Evolutionary conservation across 2,888 invertebrate species (phyloP), one percentile per base, ranked within the genome.

Genomic region (Dryococelus australis): DNA sequence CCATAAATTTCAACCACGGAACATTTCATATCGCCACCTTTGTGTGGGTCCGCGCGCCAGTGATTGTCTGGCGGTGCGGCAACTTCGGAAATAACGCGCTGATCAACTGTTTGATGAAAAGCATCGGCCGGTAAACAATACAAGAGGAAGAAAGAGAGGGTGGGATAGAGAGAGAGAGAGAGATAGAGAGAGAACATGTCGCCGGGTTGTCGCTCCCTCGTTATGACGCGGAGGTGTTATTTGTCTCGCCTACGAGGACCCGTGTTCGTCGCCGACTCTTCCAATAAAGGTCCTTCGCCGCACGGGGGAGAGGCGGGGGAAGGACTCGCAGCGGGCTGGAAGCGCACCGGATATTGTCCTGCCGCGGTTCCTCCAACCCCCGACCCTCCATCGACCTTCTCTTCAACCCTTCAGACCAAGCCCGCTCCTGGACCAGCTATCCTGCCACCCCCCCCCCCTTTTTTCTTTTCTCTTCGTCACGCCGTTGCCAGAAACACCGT

Each of bases 271-370:
- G 13, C 8, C 65, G 20, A 20, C 65, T 65, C 65, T 65, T 65
- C 65, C 65, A 65, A 65, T 65, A 65, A 65, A 65, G 65, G 65
- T n/a, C 65, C 65, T 65, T 16, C 51, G 20, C 2, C 47, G 10
- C n/a, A 47, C 47, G 47, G 4, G 47, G 47, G 47, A 10, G 47
- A 6, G 47, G 16, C 8, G 47, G 12, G 47, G 5, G 47, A 16
- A 13, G 47, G 47, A 47, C 8, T 35, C 35, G 35, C 35, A 35
- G 35, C 51, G 51, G 13, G 65, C 65, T n/a, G 65, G 24, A 8
- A 65, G 65, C 65, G n/a, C 65, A n/a, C 65, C 65, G 65, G 65
- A 65, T 65, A 65, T 65, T 65, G 65, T 65, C 65, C 65, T 65
- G 13, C 65, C 16, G 24, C 65, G 65, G 10, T n/a, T 65, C 65